Evolutionary conservation across 2,888 invertebrate genomes (phyloP).

Genomic region (Timema podura): DNA sequence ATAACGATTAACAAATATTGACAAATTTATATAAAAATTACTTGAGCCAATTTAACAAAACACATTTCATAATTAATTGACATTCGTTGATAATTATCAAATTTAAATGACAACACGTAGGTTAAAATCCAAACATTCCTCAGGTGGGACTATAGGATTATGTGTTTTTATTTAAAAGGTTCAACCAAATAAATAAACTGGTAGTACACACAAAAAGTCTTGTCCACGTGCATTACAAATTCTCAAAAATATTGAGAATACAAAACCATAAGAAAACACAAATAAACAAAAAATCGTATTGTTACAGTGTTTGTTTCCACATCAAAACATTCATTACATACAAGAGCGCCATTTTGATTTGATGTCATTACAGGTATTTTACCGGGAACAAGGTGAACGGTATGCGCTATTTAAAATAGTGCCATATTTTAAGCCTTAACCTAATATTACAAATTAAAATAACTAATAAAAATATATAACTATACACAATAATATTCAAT

Average conservation of each 20-base stretch:
- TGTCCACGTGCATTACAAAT: too few relatives aligned
- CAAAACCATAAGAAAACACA: too few relatives aligned
- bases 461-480: too few relatives aligned
- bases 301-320: constrained; percentile 35
- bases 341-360: constrained; percentile 41
- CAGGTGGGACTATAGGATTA: constrained; percentile 53
- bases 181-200: too few relatives aligned
- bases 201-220: too few relatives aligned
- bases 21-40: constrained; percentile 31
- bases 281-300: background rate
- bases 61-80: too few relatives aligned
- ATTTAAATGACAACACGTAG: constrained; percentile 46
- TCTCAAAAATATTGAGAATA: too few relatives aligned
- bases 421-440: background rate
- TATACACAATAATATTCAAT: too few relatives aligned
- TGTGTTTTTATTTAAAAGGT: background rate
- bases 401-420: constrained; percentile 22
- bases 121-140: constrained; percentile 61
- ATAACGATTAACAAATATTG: constrained; percentile 1
- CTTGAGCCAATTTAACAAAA: too few relatives aligned
- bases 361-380: constrained; percentile 25
- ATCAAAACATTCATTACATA: constrained; percentile 38
- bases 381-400: constrained; percentile 12
- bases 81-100: too few relatives aligned
- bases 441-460: background rate